phyloP scores from a whole-genome alignment of 2,797 vertebrate genomes.

The Valencia hispanica region DNA sequence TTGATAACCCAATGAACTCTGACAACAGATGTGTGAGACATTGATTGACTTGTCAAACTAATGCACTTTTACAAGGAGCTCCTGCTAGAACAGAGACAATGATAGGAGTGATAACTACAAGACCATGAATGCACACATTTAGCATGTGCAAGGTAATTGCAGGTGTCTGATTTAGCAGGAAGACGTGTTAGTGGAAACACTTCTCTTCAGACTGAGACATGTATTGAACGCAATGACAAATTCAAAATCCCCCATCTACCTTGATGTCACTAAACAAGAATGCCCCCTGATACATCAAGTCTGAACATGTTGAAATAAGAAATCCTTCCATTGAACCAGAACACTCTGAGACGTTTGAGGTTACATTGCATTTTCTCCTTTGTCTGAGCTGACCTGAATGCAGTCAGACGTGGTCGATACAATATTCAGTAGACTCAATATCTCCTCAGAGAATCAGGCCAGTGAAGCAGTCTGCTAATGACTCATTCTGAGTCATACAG shows the following conservation, averaged over 20 bases:
- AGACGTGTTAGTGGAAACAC: conserved; percentile 1
- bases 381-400: conserved; percentile 11
- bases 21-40: background rate
- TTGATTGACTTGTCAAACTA: conserved; percentile 20
- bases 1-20: background rate
- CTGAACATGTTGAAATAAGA: conserved; percentile 32
- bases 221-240: conserved; percentile 5
- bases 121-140: conserved; percentile 3
- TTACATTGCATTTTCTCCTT: background rate
- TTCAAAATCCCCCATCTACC: conserved; percentile 6
- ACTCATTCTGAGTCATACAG: conserved; percentile 52
- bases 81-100: background rate
- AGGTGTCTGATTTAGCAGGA: background rate
- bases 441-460: conserved; percentile 16
- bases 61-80: background rate
- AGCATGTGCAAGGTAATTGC: conserved; percentile 6
- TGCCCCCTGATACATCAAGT: conserved; percentile 32
- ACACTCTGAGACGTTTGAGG: background rate
- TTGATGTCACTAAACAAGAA: conserved; percentile 45
- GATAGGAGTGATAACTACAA: background rate
- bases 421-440: conserved; percentile 15
- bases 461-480: conserved; percentile 29
- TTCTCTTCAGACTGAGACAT: conserved; percentile 1
- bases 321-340: conserved; percentile 8
- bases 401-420: conserved; percentile 19